Base-by-base conservation (phyloP, 2,113 vertebrate species). In the Microcebus jonahi region DNA sequence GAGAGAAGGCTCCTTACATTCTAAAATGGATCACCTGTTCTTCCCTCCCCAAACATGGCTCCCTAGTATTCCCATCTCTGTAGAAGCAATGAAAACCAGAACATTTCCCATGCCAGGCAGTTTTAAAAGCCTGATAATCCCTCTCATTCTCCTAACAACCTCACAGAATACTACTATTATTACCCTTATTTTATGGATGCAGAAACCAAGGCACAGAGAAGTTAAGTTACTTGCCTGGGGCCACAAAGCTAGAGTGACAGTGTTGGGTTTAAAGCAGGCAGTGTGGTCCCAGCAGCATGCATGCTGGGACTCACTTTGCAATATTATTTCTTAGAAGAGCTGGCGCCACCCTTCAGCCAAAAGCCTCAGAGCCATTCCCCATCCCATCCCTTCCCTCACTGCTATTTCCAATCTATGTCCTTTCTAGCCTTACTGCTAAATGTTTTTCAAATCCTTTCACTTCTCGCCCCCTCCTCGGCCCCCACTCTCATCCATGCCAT, bases 131-230 rank as follows among this genome's bases (percentile, higher is more conserved):
- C 45, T 59, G 55, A 67, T 48, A 45, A 83, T 21, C 25, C 50
- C 42, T 80, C 65, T 29, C 0, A 53, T 76, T 12, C 27, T 59
- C 48, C 76, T 14, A 87, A 67, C 39, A 73, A 70, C 12, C 10
- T 70, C 55, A 20, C 21, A 42, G 59, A 73, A 55, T 59, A 31
- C 15, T 45, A 27, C 70, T 55, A 6, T 23, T 59, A 23, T 27
- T 91, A 53, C 31, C 39, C 25, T 76, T 88, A 84, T 84, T 45
- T 48, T 88, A 79, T 77, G 75, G 73, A 31, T 82, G 61, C 42
- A 87, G 79, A 86, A 20, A 86, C 21, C 17, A 67, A 86, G 42
- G 48, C 59, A 73, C 90, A 86, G 94, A 92, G 59, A 90, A 63
- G 45, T 75, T 73, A 59, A 61, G 48, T 48, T 76, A 48, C 31